Base-by-base conservation (phyloP, 2,888 invertebrate species). In the Brenthis hecate region DNA sequence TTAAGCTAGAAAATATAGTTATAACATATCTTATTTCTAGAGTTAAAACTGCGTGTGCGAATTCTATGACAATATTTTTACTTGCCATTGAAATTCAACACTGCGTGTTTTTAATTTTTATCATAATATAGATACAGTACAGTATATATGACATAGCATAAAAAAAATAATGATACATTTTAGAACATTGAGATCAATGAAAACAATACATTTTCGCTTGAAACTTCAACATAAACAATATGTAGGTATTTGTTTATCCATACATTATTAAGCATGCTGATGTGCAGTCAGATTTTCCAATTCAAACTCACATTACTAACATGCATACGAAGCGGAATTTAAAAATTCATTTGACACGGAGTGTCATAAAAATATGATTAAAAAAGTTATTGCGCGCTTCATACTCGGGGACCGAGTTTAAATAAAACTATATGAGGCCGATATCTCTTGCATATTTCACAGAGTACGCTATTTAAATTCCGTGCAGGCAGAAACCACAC, bases 391-490 rank as follows among this genome's bases (percentile, higher is more conserved):
- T 57, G 69, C 66, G 19, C 54, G 61, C 50, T 50, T 23, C 67
- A 71, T 69, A 68, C 66, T 65, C 70, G 68, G 73, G 76, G 67
- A 75, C 66, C 73, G 72, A 75, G 78, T 78, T 72, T 79, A 80
- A 81, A 84, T 82, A 81, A 85, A 81, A 79, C 74, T 78, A 75
- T 74, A 75, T 68, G 77, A 75, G 74, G 73, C 76, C 74, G 73
- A 75, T 72, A 76, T 73, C 75, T 73, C 73, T 66, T 74, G 73
- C 80, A 85, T 82, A 83, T 83, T 84, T 83, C 78, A 81, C 75
- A 78, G 80, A 82, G 78, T 75, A 75, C 76, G 66, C 71, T 76
- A 81, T 86, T 85, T 80, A 81, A 85, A 86, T 87, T 84, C 85
- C 82, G 81, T 84, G 83, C 85, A 83, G 77, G 78, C 81, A 77